These are phyloP conservation scores for Podiceps cristatus DNA, from an alignment of 2,113 vertebrate species.

Conservation along the genomic window DNA sequence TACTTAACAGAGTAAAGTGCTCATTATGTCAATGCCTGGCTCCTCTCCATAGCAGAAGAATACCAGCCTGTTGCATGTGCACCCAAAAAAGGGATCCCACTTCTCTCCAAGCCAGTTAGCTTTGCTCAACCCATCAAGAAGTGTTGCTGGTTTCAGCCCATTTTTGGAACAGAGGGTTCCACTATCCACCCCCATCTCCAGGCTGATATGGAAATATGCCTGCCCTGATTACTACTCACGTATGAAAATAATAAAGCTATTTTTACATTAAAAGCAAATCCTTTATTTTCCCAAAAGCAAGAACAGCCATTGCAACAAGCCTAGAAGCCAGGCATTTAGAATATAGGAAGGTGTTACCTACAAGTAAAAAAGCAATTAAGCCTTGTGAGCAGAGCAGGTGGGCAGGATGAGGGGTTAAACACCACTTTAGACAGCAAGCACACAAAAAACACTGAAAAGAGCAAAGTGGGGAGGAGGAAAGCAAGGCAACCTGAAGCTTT, in stretches of 20 bases:
- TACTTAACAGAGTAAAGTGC: neutral
- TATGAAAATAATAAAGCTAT: constrained; percentile 52
- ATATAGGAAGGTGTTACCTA: neutral
- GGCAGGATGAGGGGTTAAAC: neutral
- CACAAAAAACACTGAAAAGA: neutral
- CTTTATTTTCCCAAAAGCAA: constrained; percentile 10
- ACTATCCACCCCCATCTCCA: constrained; percentile 14
- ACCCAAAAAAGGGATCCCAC: constrained; percentile 15
- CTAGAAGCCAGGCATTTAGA: neutral
- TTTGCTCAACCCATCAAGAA: neutral
- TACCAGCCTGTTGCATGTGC: neutral
- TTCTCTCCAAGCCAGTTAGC: neutral
- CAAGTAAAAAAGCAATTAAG: neutral
- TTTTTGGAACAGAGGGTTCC: constrained; percentile 23
- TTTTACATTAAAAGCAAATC: constrained; percentile 31
- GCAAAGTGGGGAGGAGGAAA: neutral
- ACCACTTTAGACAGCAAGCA: neutral
- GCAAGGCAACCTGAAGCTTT: neutral
- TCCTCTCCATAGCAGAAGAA: neutral
- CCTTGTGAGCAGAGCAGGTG: neutral
- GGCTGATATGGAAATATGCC: constrained; percentile 32
- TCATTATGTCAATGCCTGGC: neutral
- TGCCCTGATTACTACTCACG: neutral
- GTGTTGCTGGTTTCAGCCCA: neutral
- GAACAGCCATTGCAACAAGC: neutral